phyloP scores from a whole-genome alignment of 2,113 vertebrate species.

The Catharus fuscescens region DNA sequence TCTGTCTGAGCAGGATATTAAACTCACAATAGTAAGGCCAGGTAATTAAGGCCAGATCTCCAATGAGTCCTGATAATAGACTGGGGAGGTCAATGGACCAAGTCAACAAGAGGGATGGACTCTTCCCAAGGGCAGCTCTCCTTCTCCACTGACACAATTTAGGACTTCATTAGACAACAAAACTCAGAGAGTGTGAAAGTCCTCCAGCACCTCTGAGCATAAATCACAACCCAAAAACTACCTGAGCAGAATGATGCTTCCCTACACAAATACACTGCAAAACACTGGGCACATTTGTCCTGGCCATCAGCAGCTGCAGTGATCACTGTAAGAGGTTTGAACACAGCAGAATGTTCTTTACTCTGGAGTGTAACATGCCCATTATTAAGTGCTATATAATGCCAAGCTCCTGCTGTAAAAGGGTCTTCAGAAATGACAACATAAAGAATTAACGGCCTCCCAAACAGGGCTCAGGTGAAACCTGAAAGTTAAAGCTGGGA shows the following conservation, averaged over 20 bases:
- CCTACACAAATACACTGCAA: background rate
- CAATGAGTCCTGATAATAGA: background rate
- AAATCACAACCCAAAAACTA: background rate
- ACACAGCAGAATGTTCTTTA: conserved; percentile 27
- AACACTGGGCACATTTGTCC: conserved; percentile 1
- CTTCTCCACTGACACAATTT: background rate
- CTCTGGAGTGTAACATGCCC: conserved; percentile 40
- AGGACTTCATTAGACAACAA: background rate
- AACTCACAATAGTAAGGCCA: background rate
- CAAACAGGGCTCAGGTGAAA: conserved; percentile 55
- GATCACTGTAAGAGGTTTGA: conserved; percentile 21
- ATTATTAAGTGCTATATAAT: conserved; percentile 44
- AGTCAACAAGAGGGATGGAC: background rate
- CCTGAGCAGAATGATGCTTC: background rate
- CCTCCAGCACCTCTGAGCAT: background rate
- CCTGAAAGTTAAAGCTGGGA: conserved; percentile 51
- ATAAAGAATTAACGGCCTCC: conserved; percentile 60
- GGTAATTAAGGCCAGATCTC: background rate
- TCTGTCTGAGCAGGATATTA: background rate
- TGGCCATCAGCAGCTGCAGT: background rate
- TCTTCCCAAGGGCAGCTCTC: background rate
- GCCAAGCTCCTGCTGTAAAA: conserved; percentile 30
- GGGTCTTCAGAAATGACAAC: conserved; percentile 64
- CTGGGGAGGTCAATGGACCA: background rate
- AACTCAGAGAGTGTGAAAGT: background rate